These are phyloP conservation scores for Gila orcuttii DNA, from an alignment of 2,113 vertebrate genomes.

Conservation along the genomic window DNA sequence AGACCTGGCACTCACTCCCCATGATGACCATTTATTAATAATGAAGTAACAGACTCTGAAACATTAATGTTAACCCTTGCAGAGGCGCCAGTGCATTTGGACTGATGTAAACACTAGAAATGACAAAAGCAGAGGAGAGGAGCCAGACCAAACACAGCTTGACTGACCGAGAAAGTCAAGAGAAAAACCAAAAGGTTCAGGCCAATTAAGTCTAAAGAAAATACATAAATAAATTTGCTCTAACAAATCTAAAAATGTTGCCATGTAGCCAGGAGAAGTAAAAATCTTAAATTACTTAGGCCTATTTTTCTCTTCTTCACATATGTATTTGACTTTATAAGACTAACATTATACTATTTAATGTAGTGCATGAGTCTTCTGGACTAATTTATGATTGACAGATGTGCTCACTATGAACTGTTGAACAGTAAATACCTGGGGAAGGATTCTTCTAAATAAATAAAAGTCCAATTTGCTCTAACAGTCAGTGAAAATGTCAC, in stretches of 20 bases:
- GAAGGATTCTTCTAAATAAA: background rate
- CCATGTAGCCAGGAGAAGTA: too few species aligned
- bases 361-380: background rate
- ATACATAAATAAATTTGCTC: background rate
- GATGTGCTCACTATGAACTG: background rate
- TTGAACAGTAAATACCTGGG: background rate
- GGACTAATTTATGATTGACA: background rate
- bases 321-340: background rate
- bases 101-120: background rate
- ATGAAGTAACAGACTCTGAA: conserved; percentile 49
- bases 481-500: too few species aligned
- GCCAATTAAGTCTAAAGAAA: background rate
- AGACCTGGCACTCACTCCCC: conserved; percentile 14
- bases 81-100: background rate
- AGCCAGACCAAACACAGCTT: background rate
- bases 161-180: background rate
- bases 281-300: too few species aligned
- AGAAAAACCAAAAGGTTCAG: background rate
- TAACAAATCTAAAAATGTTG: too few species aligned
- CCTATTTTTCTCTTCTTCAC: background rate
- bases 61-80: conserved; percentile 43
- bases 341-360: background rate
- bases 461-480: background rate
- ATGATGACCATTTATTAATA: conserved; percentile 52
- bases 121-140: background rate